Percentiles rank a stretch among this genome's conserved stretches.
Evolutionary conservation across 2,113 vertebrate species (phyloP).

Genomic region (Saguinus midas): DNA sequence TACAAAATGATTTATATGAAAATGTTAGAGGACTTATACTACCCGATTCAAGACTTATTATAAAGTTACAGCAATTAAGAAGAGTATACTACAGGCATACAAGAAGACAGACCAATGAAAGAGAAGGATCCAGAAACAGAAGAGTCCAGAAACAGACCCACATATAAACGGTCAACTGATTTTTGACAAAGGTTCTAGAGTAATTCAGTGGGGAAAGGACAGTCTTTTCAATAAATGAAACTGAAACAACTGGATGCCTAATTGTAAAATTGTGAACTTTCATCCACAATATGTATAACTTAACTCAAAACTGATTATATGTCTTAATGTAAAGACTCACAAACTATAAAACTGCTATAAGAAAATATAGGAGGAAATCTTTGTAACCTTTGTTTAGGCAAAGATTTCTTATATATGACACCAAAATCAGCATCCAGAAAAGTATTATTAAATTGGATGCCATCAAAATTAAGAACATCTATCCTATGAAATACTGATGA

Average conservation of each 20-base stretch:
- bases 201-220: neutral
- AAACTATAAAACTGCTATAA: neutral
- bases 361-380: neutral
- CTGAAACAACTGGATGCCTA: neutral
- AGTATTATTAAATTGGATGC: neutral
- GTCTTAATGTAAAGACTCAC: neutral
- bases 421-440: neutral
- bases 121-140: neutral
- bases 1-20: neutral
- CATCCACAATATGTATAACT: neutral
- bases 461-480: slow-evolving; percentile 11
- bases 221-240: neutral
- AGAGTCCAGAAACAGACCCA: neutral
- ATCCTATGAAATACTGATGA: neutral
- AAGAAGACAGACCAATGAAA: neutral
- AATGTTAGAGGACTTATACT: neutral
- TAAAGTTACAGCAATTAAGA: neutral
- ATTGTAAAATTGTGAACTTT: neutral
- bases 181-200: neutral
- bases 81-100: neutral
- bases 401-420: neutral
- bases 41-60: neutral
- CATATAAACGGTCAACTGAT: neutral
- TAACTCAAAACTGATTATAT: neutral
- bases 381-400: neutral